Evolutionary conservation across 1,140 invertebrate genomes (phyloP), one percentile per base, ranked within the genome.

Genomic region (Hyphantria cunea): DNA sequence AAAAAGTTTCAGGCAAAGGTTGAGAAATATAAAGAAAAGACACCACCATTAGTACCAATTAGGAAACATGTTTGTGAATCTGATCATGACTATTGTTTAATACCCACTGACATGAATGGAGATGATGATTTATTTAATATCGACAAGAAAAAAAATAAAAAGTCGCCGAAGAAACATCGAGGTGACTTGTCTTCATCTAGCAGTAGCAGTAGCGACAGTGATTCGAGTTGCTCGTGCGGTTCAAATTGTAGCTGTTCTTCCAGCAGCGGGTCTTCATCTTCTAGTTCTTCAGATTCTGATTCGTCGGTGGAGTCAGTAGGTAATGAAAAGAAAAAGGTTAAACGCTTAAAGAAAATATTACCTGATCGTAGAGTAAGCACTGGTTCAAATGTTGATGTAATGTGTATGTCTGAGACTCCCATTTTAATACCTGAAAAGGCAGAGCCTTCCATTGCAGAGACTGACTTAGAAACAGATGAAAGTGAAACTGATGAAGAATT

Each of bases 401-500:
- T 91, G 75, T 83, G 87, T 17, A 89, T 90, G 69, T 89, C 90
- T 13, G 89, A 92, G 65, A 91, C 89, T 9, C 82, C 86, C 12
- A 67, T 89, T 62, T 75, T 90, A 55, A 72, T 90, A 53, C 81
- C 85, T 32, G 87, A 91, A 68, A 83, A 86, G 66, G 78, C 78
- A 31, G 93, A 93, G 69, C 86, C 88, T 7, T 90, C 91, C 7
- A 93, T 96, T 42, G 88, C 91, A 25, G 96, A 97, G 86, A 95
- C 95, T 0, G 96, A 97, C 80, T 91, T 97, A 9, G 95, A 96
- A 64, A 97, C 96, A 0, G 94, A 94, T 17, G 95, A 97, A 80
- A 95, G 95, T 32, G 95, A 95, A 42, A 96, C 96, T 0, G 96
- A 97, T 80, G 96, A 96, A 89, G 95, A 96, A 68, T 97, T 97